These are phyloP conservation scores for Mormyrus iriodes DNA, from an alignment of 2,113 vertebrate genomes.

Conservation along the genomic window DNA sequence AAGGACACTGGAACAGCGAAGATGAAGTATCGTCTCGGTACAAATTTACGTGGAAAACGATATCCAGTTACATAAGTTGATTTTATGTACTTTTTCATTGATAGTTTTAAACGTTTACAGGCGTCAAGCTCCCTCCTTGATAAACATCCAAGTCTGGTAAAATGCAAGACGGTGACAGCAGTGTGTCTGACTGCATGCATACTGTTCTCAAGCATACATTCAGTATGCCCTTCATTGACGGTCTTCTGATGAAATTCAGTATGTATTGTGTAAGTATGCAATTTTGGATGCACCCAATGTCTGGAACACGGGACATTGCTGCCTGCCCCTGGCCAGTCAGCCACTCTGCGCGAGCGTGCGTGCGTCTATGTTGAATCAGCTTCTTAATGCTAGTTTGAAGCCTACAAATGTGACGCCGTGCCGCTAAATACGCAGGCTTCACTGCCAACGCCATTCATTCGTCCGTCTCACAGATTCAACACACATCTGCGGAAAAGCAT, in stretches of 20 bases:
- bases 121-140: background rate
- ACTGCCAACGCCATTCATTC: conserved; percentile 26
- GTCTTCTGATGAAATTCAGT: background rate
- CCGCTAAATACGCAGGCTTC: conserved; percentile 36
- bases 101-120: background rate
- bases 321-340: background rate
- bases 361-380: background rate
- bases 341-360: background rate
- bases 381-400: background rate
- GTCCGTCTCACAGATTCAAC: conserved; percentile 43
- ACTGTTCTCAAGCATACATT: background rate
- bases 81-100: background rate
- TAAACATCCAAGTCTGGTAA: background rate
- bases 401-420: conserved; percentile 45
- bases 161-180: background rate
- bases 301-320: background rate
- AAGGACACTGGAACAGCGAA: background rate
- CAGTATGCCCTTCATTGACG: background rate
- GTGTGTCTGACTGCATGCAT: background rate
- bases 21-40: background rate
- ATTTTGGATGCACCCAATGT: background rate
- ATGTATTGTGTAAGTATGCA: background rate
- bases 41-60: background rate
- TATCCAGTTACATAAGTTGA: background rate
- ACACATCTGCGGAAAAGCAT: conserved; percentile 41